Conservation (phyloP, 2,113 vertebrate genomes). For the Ptyas mucosa region DNA sequence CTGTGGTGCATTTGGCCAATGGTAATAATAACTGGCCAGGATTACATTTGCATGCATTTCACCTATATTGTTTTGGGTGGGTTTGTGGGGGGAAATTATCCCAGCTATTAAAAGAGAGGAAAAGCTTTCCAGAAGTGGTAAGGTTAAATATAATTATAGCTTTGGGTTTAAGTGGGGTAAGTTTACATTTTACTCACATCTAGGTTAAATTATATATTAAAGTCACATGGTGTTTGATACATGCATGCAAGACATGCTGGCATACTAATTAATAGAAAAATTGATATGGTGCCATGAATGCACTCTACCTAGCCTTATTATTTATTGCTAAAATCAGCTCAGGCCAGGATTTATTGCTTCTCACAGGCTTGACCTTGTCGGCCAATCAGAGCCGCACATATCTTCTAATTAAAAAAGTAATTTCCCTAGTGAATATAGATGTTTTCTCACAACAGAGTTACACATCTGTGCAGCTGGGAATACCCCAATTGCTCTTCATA, state of each 20-base stretch:
- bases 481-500: conserved; percentile 25
- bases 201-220: conserved; percentile 35
- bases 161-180: neutral
- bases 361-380: conserved; percentile 49
- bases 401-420: conserved; percentile 57
- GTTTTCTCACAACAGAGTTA: conserved; percentile 50
- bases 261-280: conserved; percentile 52
- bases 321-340: conserved; percentile 39
- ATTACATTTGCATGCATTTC: neutral
- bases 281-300: conserved; percentile 35
- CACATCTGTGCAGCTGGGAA: conserved; percentile 34
- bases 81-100: neutral
- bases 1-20: neutral
- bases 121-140: neutral
- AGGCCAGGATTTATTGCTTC: conserved; percentile 31
- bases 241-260: conserved; percentile 23
- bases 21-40: neutral
- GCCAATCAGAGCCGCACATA: conserved; percentile 51
- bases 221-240: conserved; percentile 21
- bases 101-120: neutral
- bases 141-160: neutral
- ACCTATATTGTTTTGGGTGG: neutral
- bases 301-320: conserved; percentile 29
- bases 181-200: conserved; percentile 28
- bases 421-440: conserved; percentile 55